Base-by-base conservation (phyloP, 1,140 invertebrate genomes). In the Nilaparvata lugens region DNA sequence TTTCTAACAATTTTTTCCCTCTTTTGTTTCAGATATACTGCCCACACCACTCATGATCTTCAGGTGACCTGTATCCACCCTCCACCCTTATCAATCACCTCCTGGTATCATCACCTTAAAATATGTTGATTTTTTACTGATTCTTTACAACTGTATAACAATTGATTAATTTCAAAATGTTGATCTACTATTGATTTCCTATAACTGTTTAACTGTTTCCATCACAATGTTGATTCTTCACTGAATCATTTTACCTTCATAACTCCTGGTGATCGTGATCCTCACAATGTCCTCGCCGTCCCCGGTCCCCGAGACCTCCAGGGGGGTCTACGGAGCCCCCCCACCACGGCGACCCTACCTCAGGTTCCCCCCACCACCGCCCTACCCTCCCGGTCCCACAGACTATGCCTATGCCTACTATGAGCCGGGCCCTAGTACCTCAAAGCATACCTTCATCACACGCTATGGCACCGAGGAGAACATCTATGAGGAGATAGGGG, bases 401-500 rank as follows among this genome's bases (percentile, higher is more conserved):
- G 84, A 87, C 69, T 89, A 89, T 71, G 86, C 86, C 6, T 89
- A 89, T 70, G 87, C 87, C 11, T 89, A 89, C 69, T 88, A 88
- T 70, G 85, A 88, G 62, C 79, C 69, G 16, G 68, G 71, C 35
- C 62, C 62, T 21, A 40, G 56, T 23, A 63, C 55, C 58, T 52
- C 60, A 43, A 60, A 67, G 56, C 64, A 66, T 52, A 60, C 85
- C 42, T 88, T 86, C 66, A 81, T 88, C 21, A 88, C 86, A 5
- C 3, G 28, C 61, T 89, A 89, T 67, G 87, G 87, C 19, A 89
- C 86, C 13, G 84, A 87, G 71, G 89, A 92, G 75, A 92, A 92
- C 71, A 90, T 92, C 69, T 92, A 92, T 71, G 89, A 91, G 75
- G 89, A 92, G 77, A 91, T 92, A 67, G 86, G 75, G 1, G 58